Percentiles rank a stretch among this genome's conserved stretches.
These are phyloP conservation scores for Rhopalosiphum nymphaeae DNA, from an alignment of 2,888 invertebrate genomes.

Conservation along the genomic window DNA sequence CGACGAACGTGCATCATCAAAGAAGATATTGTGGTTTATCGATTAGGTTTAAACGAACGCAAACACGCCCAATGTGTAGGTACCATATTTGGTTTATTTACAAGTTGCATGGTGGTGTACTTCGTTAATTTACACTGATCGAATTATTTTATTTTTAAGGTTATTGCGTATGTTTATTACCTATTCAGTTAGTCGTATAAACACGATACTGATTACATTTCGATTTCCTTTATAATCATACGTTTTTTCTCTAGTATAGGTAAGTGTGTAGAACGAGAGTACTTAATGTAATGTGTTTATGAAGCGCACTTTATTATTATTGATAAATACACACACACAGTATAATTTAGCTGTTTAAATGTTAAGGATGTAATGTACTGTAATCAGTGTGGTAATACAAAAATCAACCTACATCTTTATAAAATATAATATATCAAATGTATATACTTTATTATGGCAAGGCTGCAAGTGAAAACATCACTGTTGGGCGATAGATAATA, in stretches of 20 bases:
- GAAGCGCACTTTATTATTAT: not conserved
- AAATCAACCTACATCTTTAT: not conserved
- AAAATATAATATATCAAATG: not conserved
- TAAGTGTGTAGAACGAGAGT: not conserved
- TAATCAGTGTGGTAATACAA: not conserved
- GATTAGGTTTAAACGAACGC: not conserved
- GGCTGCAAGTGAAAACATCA: not conserved
- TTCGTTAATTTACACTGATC: not conserved
- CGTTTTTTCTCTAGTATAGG: not conserved
- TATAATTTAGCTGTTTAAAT: not conserved
- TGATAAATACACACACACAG: not conserved
- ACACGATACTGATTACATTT: not conserved
- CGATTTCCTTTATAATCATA: not conserved
- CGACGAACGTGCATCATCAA: not conserved
- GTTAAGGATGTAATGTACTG: not conserved
- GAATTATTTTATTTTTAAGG: not conserved
- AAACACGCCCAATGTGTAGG: not conserved
- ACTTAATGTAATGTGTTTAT: not conserved
- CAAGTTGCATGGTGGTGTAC: not conserved
- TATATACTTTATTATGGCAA: not conserved
- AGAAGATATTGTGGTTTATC: not conserved
- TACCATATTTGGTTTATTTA: not conserved
- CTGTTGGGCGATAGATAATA: not conserved
- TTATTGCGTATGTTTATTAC: not conserved
- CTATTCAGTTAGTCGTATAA: not conserved